Evolutionary conservation across 2,888 invertebrate species (phyloP).

Genomic region (Pyrochroa serraticornis): DNA sequence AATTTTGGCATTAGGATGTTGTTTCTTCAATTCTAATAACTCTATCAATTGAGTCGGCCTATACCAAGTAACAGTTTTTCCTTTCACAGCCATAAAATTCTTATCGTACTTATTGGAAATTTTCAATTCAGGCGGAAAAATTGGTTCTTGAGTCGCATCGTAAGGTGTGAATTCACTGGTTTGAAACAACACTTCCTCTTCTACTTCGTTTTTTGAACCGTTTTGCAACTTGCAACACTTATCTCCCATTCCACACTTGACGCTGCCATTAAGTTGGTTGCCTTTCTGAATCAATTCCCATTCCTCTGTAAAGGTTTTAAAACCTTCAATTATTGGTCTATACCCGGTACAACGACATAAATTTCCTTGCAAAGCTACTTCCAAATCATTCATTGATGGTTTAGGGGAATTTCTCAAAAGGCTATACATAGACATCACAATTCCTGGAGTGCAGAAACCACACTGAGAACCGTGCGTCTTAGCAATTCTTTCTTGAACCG

Average conservation of each 20-base stretch:
- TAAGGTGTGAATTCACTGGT: conserved; percentile 72
- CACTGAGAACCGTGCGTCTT: conserved; percentile 81
- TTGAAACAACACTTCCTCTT: conserved; percentile 62
- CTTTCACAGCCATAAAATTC: conserved; percentile 67
- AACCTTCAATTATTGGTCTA: conserved; percentile 90
- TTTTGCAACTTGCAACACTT: conserved; percentile 66
- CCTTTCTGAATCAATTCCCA: conserved; percentile 62
- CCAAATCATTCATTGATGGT: conserved; percentile 78
- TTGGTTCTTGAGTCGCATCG: conserved; percentile 84
- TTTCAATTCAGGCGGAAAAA: conserved; percentile 88
- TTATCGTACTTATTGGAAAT: conserved; percentile 64
- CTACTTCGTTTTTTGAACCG: conserved; percentile 2
- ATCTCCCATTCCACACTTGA: conserved; percentile 66
- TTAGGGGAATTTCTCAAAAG: conserved; percentile 75
- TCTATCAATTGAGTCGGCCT: conserved; percentile 74
- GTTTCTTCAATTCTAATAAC: conserved; percentile 70
- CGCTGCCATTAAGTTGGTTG: conserved; percentile 40
- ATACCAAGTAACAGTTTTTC: conserved; percentile 74
- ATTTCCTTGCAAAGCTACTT: conserved; percentile 81
- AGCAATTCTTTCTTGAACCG: conserved; percentile 86
- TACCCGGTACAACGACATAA: conserved; percentile 95
- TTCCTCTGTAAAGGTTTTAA: conserved; percentile 81
- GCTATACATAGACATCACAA: conserved; percentile 97
- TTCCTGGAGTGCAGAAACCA: conserved; percentile 94
- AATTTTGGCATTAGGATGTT: conserved; percentile 73